Percentiles rank a stretch among this genome's conserved stretches.
Conservation (phyloP, 1,140 invertebrate species). For the Drosophila saltans region DNA sequence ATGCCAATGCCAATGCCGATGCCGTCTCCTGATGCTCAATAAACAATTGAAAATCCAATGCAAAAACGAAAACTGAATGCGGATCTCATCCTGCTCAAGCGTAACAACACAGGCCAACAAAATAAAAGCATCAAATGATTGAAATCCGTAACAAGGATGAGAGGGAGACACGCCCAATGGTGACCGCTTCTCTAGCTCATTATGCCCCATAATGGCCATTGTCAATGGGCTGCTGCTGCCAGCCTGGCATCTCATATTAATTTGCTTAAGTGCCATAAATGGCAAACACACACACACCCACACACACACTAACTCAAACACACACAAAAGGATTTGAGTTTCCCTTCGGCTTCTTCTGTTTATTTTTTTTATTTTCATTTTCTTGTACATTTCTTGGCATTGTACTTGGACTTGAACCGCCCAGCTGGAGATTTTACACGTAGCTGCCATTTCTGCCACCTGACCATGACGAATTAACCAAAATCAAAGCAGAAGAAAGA, state of each 20-base stretch:
- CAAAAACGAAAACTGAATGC: slow-evolving; percentile 34
- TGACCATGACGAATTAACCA: slow-evolving; percentile 74
- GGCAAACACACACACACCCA: slow-evolving; percentile 44
- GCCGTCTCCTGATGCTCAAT: slow-evolving; percentile 56
- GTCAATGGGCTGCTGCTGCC: slow-evolving; percentile 20
- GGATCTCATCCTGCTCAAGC: slow-evolving; percentile 33
- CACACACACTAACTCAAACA: neutral
- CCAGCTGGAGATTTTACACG: slow-evolving; percentile 70
- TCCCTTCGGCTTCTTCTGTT: slow-evolving; percentile 29
- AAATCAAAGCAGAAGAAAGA: slow-evolving; percentile 31
- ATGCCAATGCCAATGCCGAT: slow-evolving; percentile 36
- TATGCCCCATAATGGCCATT: slow-evolving; percentile 11
- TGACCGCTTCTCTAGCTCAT: slow-evolving; percentile 25
- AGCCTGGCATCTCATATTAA: slow-evolving; percentile 70
- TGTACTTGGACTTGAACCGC: slow-evolving; percentile 31
- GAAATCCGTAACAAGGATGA: slow-evolving; percentile 52
- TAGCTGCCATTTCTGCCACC: slow-evolving; percentile 22
- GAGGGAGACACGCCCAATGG: slow-evolving; percentile 28
- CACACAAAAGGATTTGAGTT: slow-evolving; percentile 65
- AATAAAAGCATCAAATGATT: slow-evolving; percentile 46
- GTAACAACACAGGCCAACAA: slow-evolving; percentile 40
- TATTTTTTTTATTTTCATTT: neutral
- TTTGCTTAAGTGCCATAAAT: slow-evolving; percentile 80
- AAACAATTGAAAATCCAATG: slow-evolving; percentile 72
- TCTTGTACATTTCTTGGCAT: slow-evolving; percentile 9